phyloP scores from a whole-genome alignment of 2,888 invertebrate genomes.

The Leptinotarsa peninsularis region DNA sequence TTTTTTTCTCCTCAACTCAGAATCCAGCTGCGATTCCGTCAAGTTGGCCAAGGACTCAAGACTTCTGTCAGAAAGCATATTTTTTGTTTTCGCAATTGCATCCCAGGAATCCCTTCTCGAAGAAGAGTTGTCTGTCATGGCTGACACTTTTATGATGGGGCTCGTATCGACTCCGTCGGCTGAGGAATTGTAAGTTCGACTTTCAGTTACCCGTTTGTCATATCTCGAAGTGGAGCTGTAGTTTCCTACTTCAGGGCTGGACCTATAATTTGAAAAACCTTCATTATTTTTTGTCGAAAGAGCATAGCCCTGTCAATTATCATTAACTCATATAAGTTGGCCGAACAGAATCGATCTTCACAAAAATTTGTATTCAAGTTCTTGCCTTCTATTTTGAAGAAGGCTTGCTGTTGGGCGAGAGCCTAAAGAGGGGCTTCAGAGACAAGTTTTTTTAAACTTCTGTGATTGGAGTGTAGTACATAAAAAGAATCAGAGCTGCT shows the following conservation, averaged over 20 bases:
- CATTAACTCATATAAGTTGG: too few relatives aligned
- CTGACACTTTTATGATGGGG: conserved; percentile 73
- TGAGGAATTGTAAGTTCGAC: conserved; percentile 51
- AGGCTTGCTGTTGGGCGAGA: too few relatives aligned
- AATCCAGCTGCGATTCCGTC: conserved; percentile 72
- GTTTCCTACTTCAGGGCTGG: conserved; percentile 56
- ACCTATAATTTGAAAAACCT: conserved; percentile 29
- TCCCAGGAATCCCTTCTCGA: conserved; percentile 85
- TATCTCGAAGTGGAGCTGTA: conserved; percentile 55
- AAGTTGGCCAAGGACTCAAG: conserved; percentile 78
- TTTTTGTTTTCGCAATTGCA: conserved; percentile 82
- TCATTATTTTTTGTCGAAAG: background rate
- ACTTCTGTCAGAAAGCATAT: conserved; percentile 77
- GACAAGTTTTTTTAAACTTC: too few relatives aligned
- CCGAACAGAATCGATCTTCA: too few relatives aligned
- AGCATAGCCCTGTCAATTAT: too few relatives aligned
- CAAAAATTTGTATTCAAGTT: too few relatives aligned
- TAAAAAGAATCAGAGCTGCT: too few relatives aligned
- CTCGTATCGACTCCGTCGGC: conserved; percentile 68
- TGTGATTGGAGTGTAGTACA: too few relatives aligned
- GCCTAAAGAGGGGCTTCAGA: too few relatives aligned
- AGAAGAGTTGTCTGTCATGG: conserved; percentile 67
- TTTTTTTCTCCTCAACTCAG: conserved; percentile 59
- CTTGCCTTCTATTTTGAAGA: too few relatives aligned
- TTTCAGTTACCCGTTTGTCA: conserved; percentile 58